Evolutionary conservation across 2,797 vertebrate species (phyloP), one percentile per base, ranked within the genome.

Genomic region (Hyperoplus lanceolatus): DNA sequence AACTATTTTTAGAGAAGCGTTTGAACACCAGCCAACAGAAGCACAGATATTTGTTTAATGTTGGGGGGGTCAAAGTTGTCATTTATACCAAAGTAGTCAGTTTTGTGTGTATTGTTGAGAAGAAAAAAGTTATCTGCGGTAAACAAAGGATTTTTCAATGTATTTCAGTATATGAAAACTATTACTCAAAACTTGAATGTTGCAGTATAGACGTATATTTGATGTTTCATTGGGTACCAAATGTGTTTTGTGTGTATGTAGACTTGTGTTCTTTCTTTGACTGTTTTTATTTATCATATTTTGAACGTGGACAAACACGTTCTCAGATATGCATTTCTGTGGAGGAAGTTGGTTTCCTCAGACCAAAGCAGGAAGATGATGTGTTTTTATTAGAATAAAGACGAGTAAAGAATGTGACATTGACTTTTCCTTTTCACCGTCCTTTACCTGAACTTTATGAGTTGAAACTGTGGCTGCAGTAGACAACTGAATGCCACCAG

Each of bases 351-450:
- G 75, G 36, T 68, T 56, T 59, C 0, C 13, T 6, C 58, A 62
- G 14, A 65, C 10, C 0, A n/a, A 16, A 10, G 53, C 9, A 54
- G 16, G 36, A 58, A 8, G 53, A 14, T 67, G 18, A 1, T 65
- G 2, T 73, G 29, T 87, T 84, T 29, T 83, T 79, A 85, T 84
- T 49, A 66, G 18, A 92, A 92, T 91, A 90, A 93, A 94, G 42
- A n/a, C 6, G 6, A 65, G 29, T 63, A 41, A 29, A 73, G 4
- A 77, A 7, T 57, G 21, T 76, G 9, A 29, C 9, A 13, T 73
- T 77, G 42, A 38, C 43, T 87, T 57, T 66, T 57, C 39, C n/a
- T 74, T n/a, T 54, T 46, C 2, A 15, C 9, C 11, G 36, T 55
- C 12, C 21, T 54, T 3, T 8, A 2, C 39, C 1, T 55, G 11